Evolutionary conservation across 2,888 invertebrate species (phyloP), one percentile per base, ranked within the genome.

Genomic region (Boloria euphrosyne): DNA sequence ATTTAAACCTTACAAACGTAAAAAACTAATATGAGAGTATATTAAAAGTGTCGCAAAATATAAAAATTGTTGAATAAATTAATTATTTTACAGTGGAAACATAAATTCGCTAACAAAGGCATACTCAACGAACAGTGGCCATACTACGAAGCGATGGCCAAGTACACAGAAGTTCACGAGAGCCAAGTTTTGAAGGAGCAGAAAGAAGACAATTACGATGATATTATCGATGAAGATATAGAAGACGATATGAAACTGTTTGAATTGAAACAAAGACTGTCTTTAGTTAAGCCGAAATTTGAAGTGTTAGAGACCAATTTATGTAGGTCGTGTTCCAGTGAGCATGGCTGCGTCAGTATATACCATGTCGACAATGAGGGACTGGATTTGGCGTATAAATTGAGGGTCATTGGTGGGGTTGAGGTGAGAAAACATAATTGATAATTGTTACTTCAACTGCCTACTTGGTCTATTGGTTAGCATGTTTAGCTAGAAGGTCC

Each of bases 91-190:
- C 76, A 92, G 91, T 90, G 90, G 91, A 91, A 92, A 80, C 80
- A 78, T 43, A 91, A 90, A 78, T 91, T 90, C 71, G 87, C 89
- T 2, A 81, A 77, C 67, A 89, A 90, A 75, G 92, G 92, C 4
- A 82, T 89, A 60, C 74, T 91, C 13, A 87, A 80, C 68, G 92
- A 90, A 69, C 84, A 86, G 38, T 92, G 92, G 92, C 90, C 88
- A 13, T 91, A 85, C 70, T 91, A 79, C 70, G 88, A 88, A 10
- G 84, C 84, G 2, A 84, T 92, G 80, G 69, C 78, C 1, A 80
- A 79, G 43, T 90, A 86, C 75, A 74, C 76, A 2, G 79, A 82
- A 65, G 69, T 77, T 7, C 78, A 78, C 27, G 75, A 75, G 22
- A 53, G 31, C 31, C 38, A 62, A 22, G 13, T 46, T 0, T 38